These are phyloP conservation scores for Brachionus rotundiformis DNA, from an alignment of 1,140 invertebrate genomes.

Conservation along the genomic window DNA sequence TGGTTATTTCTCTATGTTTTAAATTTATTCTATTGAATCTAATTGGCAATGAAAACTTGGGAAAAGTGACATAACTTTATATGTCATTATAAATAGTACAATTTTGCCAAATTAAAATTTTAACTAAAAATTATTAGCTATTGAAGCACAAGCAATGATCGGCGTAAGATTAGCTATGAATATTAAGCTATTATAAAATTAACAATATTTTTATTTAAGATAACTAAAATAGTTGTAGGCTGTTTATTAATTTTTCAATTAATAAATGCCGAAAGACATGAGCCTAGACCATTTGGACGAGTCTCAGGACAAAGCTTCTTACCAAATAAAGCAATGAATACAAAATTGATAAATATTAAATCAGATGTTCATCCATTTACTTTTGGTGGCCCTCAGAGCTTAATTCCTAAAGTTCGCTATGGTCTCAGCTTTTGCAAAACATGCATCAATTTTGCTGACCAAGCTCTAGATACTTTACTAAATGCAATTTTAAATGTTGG, in stretches of 20 bases:
- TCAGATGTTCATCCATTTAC: constrained; percentile 13
- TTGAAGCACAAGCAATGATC: neutral
- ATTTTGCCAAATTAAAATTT: neutral
- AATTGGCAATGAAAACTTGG: neutral
- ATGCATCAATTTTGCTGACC: constrained; percentile 57
- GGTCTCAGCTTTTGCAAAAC: constrained; percentile 54
- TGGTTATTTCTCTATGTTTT: neutral
- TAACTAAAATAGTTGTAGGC: neutral
- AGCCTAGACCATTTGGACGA: neutral
- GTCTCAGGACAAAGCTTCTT: constrained; percentile 28
- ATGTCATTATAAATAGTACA: neutral
- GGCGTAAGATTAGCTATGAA: neutral
- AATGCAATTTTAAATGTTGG: constrained; percentile 56
- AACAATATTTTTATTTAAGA: neutral
- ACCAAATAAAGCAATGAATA: constrained; percentile 46
- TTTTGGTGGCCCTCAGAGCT: constrained; percentile 17
- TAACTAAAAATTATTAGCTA: neutral
- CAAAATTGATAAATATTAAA: neutral
- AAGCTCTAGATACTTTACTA: constrained; percentile 57
- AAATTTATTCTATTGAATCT: neutral
- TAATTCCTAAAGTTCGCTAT: constrained; percentile 1
- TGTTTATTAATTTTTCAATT: constrained; percentile 12
- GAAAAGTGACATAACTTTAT: neutral
- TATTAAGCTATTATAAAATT: neutral
- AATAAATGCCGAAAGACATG: neutral